Base-by-base conservation (phyloP, 2,888 invertebrate genomes). In the Drosophila setosimentum region DNA sequence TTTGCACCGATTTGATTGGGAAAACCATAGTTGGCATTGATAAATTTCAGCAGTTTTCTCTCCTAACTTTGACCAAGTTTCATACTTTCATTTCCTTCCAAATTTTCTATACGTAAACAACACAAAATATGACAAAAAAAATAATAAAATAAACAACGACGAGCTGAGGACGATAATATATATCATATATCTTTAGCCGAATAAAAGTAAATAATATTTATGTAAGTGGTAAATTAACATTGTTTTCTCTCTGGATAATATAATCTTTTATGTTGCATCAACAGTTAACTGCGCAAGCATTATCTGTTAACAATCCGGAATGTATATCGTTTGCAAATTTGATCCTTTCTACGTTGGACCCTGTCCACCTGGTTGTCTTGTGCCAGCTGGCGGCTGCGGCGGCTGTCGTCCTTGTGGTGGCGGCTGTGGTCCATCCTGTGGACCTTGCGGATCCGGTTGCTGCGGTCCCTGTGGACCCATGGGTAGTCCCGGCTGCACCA, bases 341-440 rank as follows among this genome's bases (percentile, higher is more conserved):
- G 49, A 85, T 66, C 85, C 85, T 1, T 85, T 89, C 68, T 85
- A 87, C 35, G 60, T 85, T 11, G 85, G 85, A 40, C 85, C 89
- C 30, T 85, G 85, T 45, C 85, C 85, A 0, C 87, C 85, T 6
- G 82, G 85, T 13, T 62, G 69, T 24, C 48, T 78, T 16, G 65
- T 68, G 24, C 76, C 78, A 4, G 51, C 82, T 30, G 50, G 67
- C 13, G 24, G 63, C 2, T 32, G 79, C 27, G 50, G 66, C 10
- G 50, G 66, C 4, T 76, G 76, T 27, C 24, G 70, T 8, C 18
- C 45, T 0, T 78, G 74, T 2, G 50, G 64, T 5, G 63, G 77
- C 0, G 65, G 77, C 4, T 59, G 69, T 32, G 63, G 78, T 8
- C 55, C 62, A 8, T 51, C 53, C 2, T 76, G 75, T 49, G 69